These are phyloP conservation scores for Todus mexicanus DNA, from an alignment of 2,797 vertebrate genomes.

Conservation along the genomic window DNA sequence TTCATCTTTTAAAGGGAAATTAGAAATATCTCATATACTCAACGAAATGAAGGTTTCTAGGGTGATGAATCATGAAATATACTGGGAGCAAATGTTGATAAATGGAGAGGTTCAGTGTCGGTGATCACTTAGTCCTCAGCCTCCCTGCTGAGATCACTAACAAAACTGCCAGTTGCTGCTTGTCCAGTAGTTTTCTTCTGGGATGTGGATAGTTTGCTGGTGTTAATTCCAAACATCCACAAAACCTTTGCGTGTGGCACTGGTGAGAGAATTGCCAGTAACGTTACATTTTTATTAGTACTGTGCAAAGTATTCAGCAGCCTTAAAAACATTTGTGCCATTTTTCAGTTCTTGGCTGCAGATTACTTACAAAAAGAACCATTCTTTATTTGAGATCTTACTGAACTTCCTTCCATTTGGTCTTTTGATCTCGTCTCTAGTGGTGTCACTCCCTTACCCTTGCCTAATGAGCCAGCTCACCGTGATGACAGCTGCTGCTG, in stretches of 20 bases:
- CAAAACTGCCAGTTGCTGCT: background rate
- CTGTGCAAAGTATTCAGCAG: background rate
- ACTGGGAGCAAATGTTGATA: background rate
- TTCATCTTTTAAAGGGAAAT: background rate
- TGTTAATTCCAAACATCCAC: background rate
- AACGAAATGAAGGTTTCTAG: background rate
- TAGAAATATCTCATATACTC: background rate
- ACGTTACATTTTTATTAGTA: background rate
- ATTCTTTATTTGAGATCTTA: background rate
- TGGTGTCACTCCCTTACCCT: background rate
- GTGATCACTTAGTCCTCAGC: background rate
- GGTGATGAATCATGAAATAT: background rate
- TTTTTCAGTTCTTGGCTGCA: background rate
- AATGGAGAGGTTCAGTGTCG: background rate
- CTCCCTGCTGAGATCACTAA: background rate
- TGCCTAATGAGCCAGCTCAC: background rate
- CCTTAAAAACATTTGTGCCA: background rate
- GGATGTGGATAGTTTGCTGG: background rate
- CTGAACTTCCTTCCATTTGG: background rate
- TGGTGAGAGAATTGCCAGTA: background rate
- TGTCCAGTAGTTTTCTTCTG: background rate
- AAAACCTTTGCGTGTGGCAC: background rate
- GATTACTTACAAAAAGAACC: background rate
- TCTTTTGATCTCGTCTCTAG: background rate
- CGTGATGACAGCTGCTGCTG: slow-evolving; percentile 19